phyloP scores from a whole-genome alignment of 2,888 invertebrate species.

The Deilephila elpenor region DNA sequence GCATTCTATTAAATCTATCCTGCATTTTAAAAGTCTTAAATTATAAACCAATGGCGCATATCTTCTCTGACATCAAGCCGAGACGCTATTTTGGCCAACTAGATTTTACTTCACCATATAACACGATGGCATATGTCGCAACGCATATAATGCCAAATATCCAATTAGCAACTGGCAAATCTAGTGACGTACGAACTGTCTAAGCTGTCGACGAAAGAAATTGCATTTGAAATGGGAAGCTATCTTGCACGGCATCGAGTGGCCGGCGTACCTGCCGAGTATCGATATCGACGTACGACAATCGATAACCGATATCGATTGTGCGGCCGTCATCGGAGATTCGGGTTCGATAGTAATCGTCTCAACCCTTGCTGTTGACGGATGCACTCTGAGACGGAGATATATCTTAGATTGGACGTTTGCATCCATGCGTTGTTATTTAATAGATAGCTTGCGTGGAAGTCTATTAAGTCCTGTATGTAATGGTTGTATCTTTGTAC shows the following conservation, averaged over 20 bases:
- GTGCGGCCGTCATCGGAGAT: slow-evolving; percentile 23
- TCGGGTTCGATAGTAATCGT: slow-evolving; percentile 35
- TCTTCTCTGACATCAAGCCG: too few relatives aligned
- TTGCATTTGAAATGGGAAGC: slow-evolving; percentile 19
- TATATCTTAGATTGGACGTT: slow-evolving; percentile 38
- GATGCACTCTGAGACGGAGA: slow-evolving; percentile 5
- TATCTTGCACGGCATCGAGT: slow-evolving; percentile 20
- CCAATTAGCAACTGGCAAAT: not conserved
- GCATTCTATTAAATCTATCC: too few relatives aligned
- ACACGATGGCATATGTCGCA: not conserved
- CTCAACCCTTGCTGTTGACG: slow-evolving; percentile 26
- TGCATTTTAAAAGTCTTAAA: too few relatives aligned
- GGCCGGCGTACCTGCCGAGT: slow-evolving; percentile 16
- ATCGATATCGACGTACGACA: slow-evolving; percentile 25
- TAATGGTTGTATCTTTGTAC: too few relatives aligned
- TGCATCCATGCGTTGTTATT: slow-evolving; percentile 4
- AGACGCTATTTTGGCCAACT: too few relatives aligned
- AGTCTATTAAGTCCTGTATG: too few relatives aligned
- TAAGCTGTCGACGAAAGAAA: slow-evolving; percentile 20
- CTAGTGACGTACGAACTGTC: slow-evolving; percentile 5
- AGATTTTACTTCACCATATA: too few relatives aligned
- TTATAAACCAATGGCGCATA: too few relatives aligned
- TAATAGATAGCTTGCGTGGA: not conserved
- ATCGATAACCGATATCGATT: slow-evolving; percentile 34
- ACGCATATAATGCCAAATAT: not conserved